phyloP scores from a whole-genome alignment of 2,113 vertebrate species.

The Picathartes gymnocephalus region DNA sequence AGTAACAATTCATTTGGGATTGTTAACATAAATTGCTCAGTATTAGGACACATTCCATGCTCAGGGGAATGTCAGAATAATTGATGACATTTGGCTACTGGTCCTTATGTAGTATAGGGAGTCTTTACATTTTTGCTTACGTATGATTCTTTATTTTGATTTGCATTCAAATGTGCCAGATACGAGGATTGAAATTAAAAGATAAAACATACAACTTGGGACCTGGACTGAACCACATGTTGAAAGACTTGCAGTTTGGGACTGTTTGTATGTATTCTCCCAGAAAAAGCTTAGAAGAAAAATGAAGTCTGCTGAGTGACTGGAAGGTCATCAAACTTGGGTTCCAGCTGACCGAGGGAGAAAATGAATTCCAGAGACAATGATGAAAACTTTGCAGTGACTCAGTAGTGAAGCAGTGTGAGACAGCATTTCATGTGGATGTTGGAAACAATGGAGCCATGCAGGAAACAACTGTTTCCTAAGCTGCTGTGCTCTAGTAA shows the following conservation, averaged over 20 bases:
- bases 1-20: slow-evolving; percentile 33
- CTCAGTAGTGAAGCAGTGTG: not conserved
- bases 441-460: not conserved
- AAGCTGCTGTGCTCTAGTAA: not conserved
- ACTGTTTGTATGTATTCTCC: slow-evolving; percentile 1
- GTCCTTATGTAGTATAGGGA: not conserved
- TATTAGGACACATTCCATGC: slow-evolving; percentile 33
- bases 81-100: slow-evolving; percentile 54
- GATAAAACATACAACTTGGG: slow-evolving; percentile 9
- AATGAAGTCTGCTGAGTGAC: slow-evolving; percentile 21
- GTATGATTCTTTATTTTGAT: slow-evolving; percentile 8
- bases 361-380: slow-evolving; percentile 48
- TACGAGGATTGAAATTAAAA: not conserved
- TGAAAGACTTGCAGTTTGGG: slow-evolving; percentile 29
- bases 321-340: slow-evolving; percentile 38
- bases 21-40: slow-evolving; percentile 18
- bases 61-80: slow-evolving; percentile 49
- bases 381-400: not conserved
- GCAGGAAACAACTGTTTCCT: not conserved
- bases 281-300: slow-evolving; percentile 12
- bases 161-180: slow-evolving; percentile 18
- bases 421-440: not conserved
- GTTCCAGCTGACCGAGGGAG: slow-evolving; percentile 24
- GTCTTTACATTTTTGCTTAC: slow-evolving; percentile 25
- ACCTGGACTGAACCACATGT: not conserved